These are phyloP conservation scores for Omphaloscelis lunosa DNA, from an alignment of 2,888 invertebrate species.

Conservation along the genomic window DNA sequence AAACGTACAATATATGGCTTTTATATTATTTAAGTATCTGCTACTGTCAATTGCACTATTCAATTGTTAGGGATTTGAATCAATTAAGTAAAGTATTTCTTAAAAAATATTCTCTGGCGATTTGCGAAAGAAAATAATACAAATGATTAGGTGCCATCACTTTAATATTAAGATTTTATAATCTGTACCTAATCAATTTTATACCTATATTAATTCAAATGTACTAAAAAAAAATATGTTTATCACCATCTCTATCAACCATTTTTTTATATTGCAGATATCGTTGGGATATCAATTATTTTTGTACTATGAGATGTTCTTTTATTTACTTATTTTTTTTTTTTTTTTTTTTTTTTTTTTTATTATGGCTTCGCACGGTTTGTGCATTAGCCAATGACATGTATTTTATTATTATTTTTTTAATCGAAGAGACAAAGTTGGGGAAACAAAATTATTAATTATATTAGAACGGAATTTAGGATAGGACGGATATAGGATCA, in stretches of 20 bases:
- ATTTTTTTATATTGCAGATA: neutral
- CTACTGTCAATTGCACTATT: slow-evolving; percentile 21
- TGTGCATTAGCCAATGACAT: no score
- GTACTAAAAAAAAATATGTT: slow-evolving; percentile 22
- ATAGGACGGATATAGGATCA: no score
- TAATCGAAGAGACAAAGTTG: no score
- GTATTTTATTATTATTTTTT: no score
- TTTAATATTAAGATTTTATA: slow-evolving; percentile 17
- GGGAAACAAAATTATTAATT: no score
- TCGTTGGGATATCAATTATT: neutral
- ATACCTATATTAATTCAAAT: slow-evolving; percentile 3
- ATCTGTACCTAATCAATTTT: slow-evolving; percentile 14
- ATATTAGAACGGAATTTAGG: no score
- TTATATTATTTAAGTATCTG: slow-evolving; percentile 9
- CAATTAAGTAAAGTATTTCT: neutral
- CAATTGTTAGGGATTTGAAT: neutral
- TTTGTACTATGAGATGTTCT: neutral
- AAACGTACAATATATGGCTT: slow-evolving; percentile 21
- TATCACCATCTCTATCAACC: slow-evolving; percentile 6
- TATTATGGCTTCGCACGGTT: no score
- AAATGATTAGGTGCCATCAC: slow-evolving; percentile 28
- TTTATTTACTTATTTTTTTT: slow-evolving; percentile 23
- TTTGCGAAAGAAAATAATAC: slow-evolving; percentile 10
- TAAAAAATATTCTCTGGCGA: neutral
- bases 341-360: no score